Evolutionary conservation across 2,113 vertebrate genomes (phyloP).

Genomic region (Fulmarus glacialis): DNA sequence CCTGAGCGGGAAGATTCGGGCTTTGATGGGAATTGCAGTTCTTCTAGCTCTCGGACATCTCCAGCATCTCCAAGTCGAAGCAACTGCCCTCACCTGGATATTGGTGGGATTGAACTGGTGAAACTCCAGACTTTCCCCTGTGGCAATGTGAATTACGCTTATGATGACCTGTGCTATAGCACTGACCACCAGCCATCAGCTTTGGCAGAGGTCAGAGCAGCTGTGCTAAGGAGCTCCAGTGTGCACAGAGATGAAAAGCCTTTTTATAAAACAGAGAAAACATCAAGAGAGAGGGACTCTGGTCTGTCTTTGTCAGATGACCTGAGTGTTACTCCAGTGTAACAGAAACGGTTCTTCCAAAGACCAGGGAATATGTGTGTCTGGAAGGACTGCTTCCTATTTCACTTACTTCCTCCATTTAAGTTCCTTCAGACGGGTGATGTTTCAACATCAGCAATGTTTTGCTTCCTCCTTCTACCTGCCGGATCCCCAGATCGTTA

Average conservation of each 20-base stretch:
- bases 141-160: conserved; percentile 90
- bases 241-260: conserved; percentile 38
- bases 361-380: neutral
- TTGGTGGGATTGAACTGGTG: conserved; percentile 77
- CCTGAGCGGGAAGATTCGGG: conserved; percentile 74
- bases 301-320: conserved; percentile 86
- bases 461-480: neutral
- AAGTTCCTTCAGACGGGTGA: neutral
- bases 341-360: conserved; percentile 24
- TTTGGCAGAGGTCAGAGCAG: conserved; percentile 17
- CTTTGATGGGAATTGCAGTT: conserved; percentile 67
- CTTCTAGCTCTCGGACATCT: conserved; percentile 62
- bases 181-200: conserved; percentile 61
- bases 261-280: conserved; percentile 80
- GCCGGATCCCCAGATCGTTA: neutral
- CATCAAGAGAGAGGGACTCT: conserved; percentile 83
- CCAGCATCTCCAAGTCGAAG: conserved; percentile 65
- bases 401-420: neutral
- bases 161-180: conserved; percentile 72
- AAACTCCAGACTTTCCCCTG: conserved; percentile 89
- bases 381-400: neutral
- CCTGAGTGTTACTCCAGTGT: conserved; percentile 86
- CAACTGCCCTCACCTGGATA: conserved; percentile 52
- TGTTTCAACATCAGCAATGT: neutral
- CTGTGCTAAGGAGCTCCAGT: conserved; percentile 69